Evolutionary conservation across 2,888 invertebrate species (phyloP).

Genomic region (Danaus chrysippus): DNA sequence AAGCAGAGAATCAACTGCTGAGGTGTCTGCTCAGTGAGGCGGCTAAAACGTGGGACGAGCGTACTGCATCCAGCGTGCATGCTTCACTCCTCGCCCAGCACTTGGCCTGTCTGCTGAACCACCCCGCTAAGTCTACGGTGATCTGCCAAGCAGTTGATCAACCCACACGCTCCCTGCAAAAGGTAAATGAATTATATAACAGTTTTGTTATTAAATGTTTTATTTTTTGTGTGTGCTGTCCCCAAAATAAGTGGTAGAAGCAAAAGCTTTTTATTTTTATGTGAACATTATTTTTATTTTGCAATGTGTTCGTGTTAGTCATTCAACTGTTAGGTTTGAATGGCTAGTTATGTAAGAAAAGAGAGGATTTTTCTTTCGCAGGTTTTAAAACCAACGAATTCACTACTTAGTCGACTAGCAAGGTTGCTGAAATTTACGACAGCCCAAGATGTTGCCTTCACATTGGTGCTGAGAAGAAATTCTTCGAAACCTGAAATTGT

Average conservation of each 20-base stretch:
- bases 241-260: background rate
- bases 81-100: constrained; percentile 77
- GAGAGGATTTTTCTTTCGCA: constrained; percentile 61
- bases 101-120: constrained; percentile 86
- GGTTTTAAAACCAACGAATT: constrained; percentile 88
- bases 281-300: background rate
- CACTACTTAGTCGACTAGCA: constrained; percentile 90
- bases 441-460: constrained; percentile 95
- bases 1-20: constrained; percentile 97
- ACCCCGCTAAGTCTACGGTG: constrained; percentile 92
- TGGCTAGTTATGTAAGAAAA: constrained; percentile 6
- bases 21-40: constrained; percentile 92
- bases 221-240: constrained; percentile 13
- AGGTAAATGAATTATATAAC: constrained; percentile 47
- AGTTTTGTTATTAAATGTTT: constrained; percentile 50
- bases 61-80: constrained; percentile 86
- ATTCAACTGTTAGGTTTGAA: constrained; percentile 4
- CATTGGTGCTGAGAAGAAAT: constrained; percentile 88
- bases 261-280: constrained; percentile 4
- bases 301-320: background rate
- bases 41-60: constrained; percentile 85
- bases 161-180: constrained; percentile 85
- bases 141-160: constrained; percentile 93
- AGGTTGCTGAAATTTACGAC: constrained; percentile 91
- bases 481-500: constrained; percentile 88